A percentile compares a stretch with the other conserved stretches of the same genome.
Conservation (phyloP, 2,797 vertebrate genomes). For the Gallirallus australis region DNA sequence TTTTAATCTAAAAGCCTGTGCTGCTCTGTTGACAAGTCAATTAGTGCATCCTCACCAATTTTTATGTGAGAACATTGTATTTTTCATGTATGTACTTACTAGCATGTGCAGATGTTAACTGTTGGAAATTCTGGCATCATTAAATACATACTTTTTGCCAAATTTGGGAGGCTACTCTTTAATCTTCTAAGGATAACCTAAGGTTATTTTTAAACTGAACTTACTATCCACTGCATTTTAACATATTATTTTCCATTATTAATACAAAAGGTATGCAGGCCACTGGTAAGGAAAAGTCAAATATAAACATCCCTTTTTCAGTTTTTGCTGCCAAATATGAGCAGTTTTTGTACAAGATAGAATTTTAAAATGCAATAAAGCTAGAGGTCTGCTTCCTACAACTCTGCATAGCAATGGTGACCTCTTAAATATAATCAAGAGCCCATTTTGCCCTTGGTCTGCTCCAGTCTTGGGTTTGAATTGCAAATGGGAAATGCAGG, state of each 20-base stretch:
- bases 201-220: conserved; percentile 71
- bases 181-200: conserved; percentile 70
- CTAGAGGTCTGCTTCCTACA: conserved; percentile 74
- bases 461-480: conserved; percentile 81
- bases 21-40: conserved; percentile 59
- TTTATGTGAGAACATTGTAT: conserved; percentile 52
- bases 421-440: conserved; percentile 83
- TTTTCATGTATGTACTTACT: conserved; percentile 46
- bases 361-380: conserved; percentile 79
- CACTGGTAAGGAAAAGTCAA: conserved; percentile 37
- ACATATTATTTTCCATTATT: conserved; percentile 69
- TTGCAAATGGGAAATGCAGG: conserved; percentile 81
- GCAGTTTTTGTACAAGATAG: conserved; percentile 68
- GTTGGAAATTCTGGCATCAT: conserved; percentile 49
- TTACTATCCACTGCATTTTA: conserved; percentile 47
- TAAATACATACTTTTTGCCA: conserved; percentile 22
- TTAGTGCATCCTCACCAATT: conserved; percentile 66
- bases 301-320: conserved; percentile 69
- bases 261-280: conserved; percentile 36
- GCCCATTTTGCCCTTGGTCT: conserved; percentile 78
- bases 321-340: conserved; percentile 69
- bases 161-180: conserved; percentile 27
- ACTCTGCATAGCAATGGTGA: conserved; percentile 81
- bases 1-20: conserved; percentile 59
- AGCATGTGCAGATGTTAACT: conserved; percentile 49